Evolutionary conservation across 1,140 invertebrate species (phyloP).

Genomic region (Dendroctonus valens): DNA sequence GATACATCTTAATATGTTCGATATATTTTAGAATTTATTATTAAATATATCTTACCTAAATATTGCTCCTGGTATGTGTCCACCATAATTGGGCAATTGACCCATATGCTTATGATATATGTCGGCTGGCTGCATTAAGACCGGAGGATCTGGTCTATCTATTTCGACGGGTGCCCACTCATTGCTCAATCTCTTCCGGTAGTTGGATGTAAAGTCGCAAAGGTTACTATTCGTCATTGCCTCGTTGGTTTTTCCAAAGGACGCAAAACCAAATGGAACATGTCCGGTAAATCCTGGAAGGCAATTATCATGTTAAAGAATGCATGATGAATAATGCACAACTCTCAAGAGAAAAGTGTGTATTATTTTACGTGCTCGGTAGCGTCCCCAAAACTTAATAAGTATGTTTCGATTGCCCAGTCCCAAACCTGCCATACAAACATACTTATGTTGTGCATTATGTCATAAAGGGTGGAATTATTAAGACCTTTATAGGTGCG

Average conservation of each 20-base stretch:
- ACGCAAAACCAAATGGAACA: conserved; percentile 63
- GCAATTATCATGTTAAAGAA: too few species aligned
- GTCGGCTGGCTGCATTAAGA: conserved; percentile 53
- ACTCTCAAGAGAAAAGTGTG: background rate
- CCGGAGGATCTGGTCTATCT: conserved; percentile 53
- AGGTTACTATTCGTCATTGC: conserved; percentile 63
- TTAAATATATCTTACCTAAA: conserved; percentile 55
- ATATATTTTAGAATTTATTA: too few species aligned
- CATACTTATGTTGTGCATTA: too few species aligned
- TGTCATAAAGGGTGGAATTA: too few species aligned
- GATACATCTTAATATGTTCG: too few species aligned
- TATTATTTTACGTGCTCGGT: background rate
- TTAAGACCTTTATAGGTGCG: too few species aligned
- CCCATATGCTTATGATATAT: conserved; percentile 70
- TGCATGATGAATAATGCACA: too few species aligned
- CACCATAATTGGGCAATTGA: conserved; percentile 69
- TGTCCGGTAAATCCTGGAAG: conserved; percentile 62
- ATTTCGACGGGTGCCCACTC: conserved; percentile 67
- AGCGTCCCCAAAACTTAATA: too few species aligned
- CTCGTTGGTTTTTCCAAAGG: conserved; percentile 62
- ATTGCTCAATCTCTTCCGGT: conserved; percentile 61
- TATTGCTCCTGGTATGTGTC: conserved; percentile 67
- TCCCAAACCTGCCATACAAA: too few species aligned
- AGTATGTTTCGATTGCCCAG: too few species aligned
- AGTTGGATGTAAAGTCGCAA: conserved; percentile 69